Evolutionary conservation across 30 jellyfish, hydroid and myxozoan species (phyloP).

Genomic region (Nemopilema nomurai): DNA sequence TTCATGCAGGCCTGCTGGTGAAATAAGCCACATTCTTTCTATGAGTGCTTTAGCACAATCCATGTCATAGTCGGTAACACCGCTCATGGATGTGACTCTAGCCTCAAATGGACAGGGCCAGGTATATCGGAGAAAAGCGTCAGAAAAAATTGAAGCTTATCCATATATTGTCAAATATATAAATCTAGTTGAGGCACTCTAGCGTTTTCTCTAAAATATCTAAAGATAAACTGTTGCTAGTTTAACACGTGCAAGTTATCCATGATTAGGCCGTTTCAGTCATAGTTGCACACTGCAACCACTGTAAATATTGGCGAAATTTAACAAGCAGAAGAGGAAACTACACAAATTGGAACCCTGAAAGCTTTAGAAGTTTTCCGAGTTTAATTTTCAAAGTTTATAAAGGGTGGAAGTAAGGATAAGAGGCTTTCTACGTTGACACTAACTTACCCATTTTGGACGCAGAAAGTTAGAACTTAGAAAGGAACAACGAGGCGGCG

Average conservation of each 20-base stretch:
- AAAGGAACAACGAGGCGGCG: constrained; percentile 55
- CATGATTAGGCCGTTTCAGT: neutral
- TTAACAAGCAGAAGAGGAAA: neutral
- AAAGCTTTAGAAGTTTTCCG: neutral
- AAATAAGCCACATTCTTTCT: constrained; percentile 58
- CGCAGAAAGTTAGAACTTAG: constrained; percentile 8
- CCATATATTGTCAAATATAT: too few relatives aligned
- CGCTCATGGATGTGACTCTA: constrained; percentile 90
- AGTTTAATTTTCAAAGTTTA: neutral
- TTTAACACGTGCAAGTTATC: neutral
- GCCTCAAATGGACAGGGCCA: too few relatives aligned
- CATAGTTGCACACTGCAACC: neutral
- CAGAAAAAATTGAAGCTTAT: too few relatives aligned
- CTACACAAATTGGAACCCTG: neutral
- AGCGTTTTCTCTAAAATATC: too few relatives aligned
- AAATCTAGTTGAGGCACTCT: too few relatives aligned
- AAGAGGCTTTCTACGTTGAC: neutral
- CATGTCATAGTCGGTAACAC: constrained; percentile 22
- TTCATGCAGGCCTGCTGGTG: constrained; percentile 78
- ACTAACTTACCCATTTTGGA: constrained; percentile 39
- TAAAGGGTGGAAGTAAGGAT: neutral
- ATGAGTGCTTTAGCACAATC: constrained; percentile 92
- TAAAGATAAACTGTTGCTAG: neutral
- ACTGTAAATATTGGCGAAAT: neutral
- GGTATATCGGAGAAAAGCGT: too few relatives aligned